Conservation (phyloP, 1,140 invertebrate species). For the Elysia chlorotica region DNA sequence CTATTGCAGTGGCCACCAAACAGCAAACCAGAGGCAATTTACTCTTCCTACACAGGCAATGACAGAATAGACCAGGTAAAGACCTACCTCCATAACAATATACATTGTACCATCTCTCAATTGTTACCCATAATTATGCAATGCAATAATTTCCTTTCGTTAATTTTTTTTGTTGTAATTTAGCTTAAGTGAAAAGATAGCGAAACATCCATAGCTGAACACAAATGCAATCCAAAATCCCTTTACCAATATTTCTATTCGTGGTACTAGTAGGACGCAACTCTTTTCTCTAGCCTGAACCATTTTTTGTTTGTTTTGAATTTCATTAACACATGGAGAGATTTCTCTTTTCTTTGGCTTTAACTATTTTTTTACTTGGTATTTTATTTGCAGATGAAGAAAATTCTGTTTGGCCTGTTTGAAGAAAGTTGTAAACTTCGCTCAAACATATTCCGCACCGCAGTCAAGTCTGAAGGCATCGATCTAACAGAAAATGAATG, state of each 20-base stretch:
- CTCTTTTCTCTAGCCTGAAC: not conserved
- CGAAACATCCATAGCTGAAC: not conserved
- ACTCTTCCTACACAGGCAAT: slow-evolving; percentile 35
- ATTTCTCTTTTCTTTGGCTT: not conserved
- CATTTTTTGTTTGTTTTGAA: not conserved
- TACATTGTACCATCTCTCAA: not conserved
- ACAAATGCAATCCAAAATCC: not conserved
- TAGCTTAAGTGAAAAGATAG: not conserved
- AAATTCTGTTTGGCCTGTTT: slow-evolving; percentile 14
- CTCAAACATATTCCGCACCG: not conserved
- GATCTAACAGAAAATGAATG: slow-evolving; percentile 9
- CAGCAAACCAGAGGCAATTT: slow-evolving; percentile 39
- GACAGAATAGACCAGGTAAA: slow-evolving; percentile 47
- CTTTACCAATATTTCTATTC: not conserved
- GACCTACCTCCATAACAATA: not conserved
- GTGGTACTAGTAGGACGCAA: not conserved
- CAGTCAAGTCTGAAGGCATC: not conserved
- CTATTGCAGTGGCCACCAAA: slow-evolving; percentile 51
- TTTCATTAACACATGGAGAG: not conserved
- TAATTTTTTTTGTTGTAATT: not conserved
- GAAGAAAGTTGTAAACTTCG: slow-evolving; percentile 18
- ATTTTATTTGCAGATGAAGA: slow-evolving; percentile 1
- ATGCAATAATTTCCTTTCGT: not conserved
- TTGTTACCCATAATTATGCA: not conserved
- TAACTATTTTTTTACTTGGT: no score